Evolutionary conservation across 2,888 invertebrate species (phyloP), one percentile per base, ranked within the genome.

Genomic region (Stenurella melanura): DNA sequence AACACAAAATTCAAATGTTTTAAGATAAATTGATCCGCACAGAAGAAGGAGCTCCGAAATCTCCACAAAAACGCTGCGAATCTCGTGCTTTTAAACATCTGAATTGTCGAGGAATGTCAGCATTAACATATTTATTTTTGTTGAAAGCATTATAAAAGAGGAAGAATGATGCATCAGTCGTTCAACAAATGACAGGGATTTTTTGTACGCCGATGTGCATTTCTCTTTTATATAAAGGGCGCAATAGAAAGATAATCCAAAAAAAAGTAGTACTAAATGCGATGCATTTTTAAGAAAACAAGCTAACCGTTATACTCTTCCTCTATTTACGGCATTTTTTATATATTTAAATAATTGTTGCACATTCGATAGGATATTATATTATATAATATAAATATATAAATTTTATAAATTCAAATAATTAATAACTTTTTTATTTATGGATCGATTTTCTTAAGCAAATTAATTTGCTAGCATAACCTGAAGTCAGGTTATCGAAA

Each of bases 1-100:
- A 63, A 18, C 63, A 34, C 17, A 17, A 19, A 38, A 64, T 64
- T 19, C 42, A 42, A 64, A 64, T 42, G 64, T 50, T 64, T 64
- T 64, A 64, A 64, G 64, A 64, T 64, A 64, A 64, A 64, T 64
- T 64, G 64, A 64, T 64, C n/a, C 42, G 18, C 4, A 42, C n/a
- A 64, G 50, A 38, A 19, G 42, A 26, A 60, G 21, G 42, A 64
- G 42, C 64, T 50, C 38, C 42, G 64, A 42, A 64, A 38, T 18
- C 42, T 64, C 19, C 15, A 64, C 64, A 64, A 64, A 64, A 64
- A 42, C 9, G 15, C 19, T 42, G 15, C 42, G 18, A 15, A 42
- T 64, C 64, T 42, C 38, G 42, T 42, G 42, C 50, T 64, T 38
- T 38, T 64, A 64, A 18, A 64, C 42, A 38, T 64, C 64, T 64